Evolutionary conservation across 2,888 invertebrate genomes (phyloP), one percentile per base, ranked within the genome.

Genomic region (Bombylius discolor): DNA sequence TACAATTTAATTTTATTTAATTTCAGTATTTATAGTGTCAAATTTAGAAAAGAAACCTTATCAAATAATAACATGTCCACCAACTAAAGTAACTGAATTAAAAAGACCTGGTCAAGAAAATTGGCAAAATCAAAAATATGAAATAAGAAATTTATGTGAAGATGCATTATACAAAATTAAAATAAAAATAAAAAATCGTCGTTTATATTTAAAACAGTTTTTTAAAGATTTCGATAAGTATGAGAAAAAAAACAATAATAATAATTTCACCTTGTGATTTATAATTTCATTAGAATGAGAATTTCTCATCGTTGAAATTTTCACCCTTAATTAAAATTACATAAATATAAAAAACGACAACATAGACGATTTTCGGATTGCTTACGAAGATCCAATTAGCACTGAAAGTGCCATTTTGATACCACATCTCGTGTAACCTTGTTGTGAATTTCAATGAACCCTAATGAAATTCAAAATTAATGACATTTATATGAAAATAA

Each of bases 221-320:
- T 88, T 88, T 68, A 78, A 80, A 50, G 84, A 83, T 63, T 85
- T 82, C 63, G 88, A 88, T 68, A 79, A 77, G 86, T 86, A 64
- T 52, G 23, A 23, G 2, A 23, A 23, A 23, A 23, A 23, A 23
- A 23, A 23, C n/a, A n/a, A n/a, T n/a, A n/a, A n/a, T n/a, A n/a
- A 23, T 23, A 23, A n/a, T n/a, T 23, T 23, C 23, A 1, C 23
- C 23, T 23, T 23, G 3, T 23, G 23, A 23, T 23, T 23, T 2
- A 23, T 1, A 23, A 23, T 23, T 23, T 23, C 23, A 23, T 23
- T 23, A 23, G 23, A 23, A 23, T 23, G 23, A 23, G 23, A 23
- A 23, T 23, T 23, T 23, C 23, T 23, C 23, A 23, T 23, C 1
- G 23, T 23, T 23, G 23, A 23, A 23, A 23, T 23, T 23, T 23